A percentile compares a stretch with the other conserved stretches of the same genome.
These are phyloP conservation scores for Acipenser oxyrinchus DNA, from an alignment of 2,797 vertebrate genomes.

Conservation along the genomic window DNA sequence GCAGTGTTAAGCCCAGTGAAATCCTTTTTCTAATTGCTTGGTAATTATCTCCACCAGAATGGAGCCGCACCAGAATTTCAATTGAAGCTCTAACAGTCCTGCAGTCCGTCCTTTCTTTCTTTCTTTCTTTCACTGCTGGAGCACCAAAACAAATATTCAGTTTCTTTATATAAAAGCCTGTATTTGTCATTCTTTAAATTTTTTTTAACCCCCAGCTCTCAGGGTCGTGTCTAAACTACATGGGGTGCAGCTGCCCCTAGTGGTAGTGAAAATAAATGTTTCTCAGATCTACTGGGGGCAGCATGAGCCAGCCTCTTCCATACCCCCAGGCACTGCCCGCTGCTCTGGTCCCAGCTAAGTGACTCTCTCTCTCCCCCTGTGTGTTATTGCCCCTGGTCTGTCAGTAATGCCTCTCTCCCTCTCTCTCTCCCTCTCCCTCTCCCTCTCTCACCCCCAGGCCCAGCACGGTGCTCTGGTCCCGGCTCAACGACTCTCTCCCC, in stretches of 20 bases:
- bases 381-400: not conserved
- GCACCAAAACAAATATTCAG: not conserved
- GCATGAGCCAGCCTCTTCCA: too few species aligned
- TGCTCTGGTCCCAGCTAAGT: too few species aligned
- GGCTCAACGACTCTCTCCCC: slow-evolving; percentile 77
- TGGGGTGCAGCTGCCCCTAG: too few species aligned
- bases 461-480: slow-evolving; percentile 73
- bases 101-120: slow-evolving; percentile 17
- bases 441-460: too few species aligned
- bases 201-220: not conserved
- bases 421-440: too few species aligned
- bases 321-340: too few species aligned
- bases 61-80: not conserved
- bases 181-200: not conserved
- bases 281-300: too few species aligned
- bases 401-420: not conserved
- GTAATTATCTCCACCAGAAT: not conserved
- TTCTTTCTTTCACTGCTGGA: slow-evolving; percentile 4
- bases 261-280: too few species aligned
- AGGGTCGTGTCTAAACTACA: too few species aligned
- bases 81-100: not conserved
- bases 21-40: not conserved
- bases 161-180: not conserved
- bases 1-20: not conserved
- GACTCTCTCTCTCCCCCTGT: too few species aligned